phyloP scores from a whole-genome alignment of 2,797 vertebrate species.

The Artibeus jamaicensis region DNA sequence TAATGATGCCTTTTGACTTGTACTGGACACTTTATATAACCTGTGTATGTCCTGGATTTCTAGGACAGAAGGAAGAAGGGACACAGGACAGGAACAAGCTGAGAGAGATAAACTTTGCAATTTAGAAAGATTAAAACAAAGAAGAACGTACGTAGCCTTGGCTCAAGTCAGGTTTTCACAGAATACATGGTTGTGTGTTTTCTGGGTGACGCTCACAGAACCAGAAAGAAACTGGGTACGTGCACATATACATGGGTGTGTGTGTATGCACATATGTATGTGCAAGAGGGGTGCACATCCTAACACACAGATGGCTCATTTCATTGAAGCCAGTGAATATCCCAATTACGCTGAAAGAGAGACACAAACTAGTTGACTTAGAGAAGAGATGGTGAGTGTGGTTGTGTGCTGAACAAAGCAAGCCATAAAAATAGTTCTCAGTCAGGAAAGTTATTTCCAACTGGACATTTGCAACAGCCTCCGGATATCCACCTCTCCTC shows the following conservation, averaged over 20 bases:
- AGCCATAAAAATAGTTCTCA: neutral
- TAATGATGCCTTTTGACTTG: neutral
- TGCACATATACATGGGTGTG: accelerated
- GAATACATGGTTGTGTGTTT: neutral
- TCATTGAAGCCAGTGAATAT: neutral
- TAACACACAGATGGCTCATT: neutral
- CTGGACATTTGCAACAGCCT: neutral
- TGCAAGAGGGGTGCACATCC: neutral
- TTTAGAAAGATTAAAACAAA: neutral
- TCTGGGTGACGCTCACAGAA: neutral
- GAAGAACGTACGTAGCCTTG: neutral
- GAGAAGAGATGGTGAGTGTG: neutral
- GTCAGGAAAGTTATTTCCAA: neutral
- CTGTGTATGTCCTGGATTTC: neutral
- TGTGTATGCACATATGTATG: neutral
- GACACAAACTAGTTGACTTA: neutral
- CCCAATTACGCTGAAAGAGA: neutral
- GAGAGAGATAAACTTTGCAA: neutral
- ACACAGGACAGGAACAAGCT: neutral
- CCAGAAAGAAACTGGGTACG: neutral
- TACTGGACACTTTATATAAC: neutral
- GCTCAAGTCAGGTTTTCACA: neutral
- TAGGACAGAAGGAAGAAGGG: neutral
- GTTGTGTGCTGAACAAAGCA: neutral
- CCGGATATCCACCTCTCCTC: neutral